A percentile compares a stretch with the other conserved stretches of the same genome.
These are phyloP conservation scores for Aquatica leii DNA, from an alignment of 2,888 invertebrate genomes.

Conservation along the genomic window DNA sequence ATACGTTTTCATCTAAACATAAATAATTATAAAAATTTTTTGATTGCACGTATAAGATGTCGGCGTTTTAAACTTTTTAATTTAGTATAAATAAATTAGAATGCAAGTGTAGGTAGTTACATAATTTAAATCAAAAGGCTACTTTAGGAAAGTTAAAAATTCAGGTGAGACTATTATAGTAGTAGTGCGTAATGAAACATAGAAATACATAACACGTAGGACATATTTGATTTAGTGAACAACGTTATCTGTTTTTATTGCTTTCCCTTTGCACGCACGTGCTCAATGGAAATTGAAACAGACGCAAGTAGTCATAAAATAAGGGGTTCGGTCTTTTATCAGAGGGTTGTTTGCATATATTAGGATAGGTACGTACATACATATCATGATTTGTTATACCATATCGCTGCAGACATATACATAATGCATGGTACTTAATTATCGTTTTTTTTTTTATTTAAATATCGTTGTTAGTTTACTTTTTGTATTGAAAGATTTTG, in stretches of 20 bases:
- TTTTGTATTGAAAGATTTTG: too few species aligned
- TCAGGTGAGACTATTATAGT: conserved; percentile 6
- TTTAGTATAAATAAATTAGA: too few species aligned
- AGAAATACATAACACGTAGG: conserved; percentile 41
- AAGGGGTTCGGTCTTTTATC: conserved; percentile 43
- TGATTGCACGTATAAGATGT: too few species aligned
- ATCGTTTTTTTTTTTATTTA: too few species aligned
- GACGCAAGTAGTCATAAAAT: conserved; percentile 46
- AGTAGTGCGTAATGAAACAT: conserved; percentile 31
- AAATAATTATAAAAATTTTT: too few species aligned
- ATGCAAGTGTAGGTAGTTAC: too few species aligned
- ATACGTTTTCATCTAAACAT: too few species aligned
- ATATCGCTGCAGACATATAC: too few species aligned
- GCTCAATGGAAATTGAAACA: conserved; percentile 46
- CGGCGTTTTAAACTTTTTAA: too few species aligned
- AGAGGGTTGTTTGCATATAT: conserved; percentile 44
- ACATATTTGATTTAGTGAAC: conserved; percentile 46
- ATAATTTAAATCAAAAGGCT: too few species aligned
- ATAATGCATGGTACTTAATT: conserved; percentile 28
- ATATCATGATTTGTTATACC: conserved; percentile 35
- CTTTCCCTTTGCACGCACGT: conserved; percentile 43
- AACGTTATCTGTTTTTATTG: conserved; percentile 46
- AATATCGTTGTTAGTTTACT: too few species aligned
- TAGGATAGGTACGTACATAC: conserved; percentile 41
- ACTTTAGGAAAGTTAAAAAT: neutral